A percentile compares a stretch with the other conserved stretches of the same genome.
Evolutionary conservation across 2,888 invertebrate genomes (phyloP).

Genomic region (Agrotis clavis): DNA sequence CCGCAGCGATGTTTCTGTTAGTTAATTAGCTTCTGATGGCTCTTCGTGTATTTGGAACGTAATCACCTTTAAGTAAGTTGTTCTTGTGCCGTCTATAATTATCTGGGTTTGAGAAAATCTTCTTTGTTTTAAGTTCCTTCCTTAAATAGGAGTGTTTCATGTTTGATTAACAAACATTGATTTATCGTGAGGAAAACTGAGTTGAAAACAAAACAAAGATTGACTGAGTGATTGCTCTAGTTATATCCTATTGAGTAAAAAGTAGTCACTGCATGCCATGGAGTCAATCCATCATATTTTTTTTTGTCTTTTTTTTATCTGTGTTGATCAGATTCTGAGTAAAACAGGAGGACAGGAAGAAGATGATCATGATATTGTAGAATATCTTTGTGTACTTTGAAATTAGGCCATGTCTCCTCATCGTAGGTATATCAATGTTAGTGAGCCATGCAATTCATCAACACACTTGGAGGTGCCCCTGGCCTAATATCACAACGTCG

Average conservation of each 20-base stretch:
- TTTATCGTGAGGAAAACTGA: neutral
- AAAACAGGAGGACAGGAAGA: no score
- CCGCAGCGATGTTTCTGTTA: conserved; percentile 53
- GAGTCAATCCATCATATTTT: no score
- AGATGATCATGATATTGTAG: no score
- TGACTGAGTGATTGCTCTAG: no score
- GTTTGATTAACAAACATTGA: neutral
- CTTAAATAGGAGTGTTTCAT: neutral
- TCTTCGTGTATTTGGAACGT: conserved; percentile 54
- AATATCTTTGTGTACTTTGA: neutral
- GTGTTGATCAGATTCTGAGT: no score
- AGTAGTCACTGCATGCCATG: no score
- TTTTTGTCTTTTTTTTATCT: no score
- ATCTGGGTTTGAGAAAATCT: conserved; percentile 11
- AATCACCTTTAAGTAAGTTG: conserved; percentile 55
- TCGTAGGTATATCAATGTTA: neutral
- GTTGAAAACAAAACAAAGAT: neutral
- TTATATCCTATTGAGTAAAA: no score
- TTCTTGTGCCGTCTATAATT: conserved; percentile 38
- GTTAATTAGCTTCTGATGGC: conserved; percentile 61
- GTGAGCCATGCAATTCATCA: conserved; percentile 2
- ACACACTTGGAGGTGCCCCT: neutral
- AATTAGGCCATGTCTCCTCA: neutral
- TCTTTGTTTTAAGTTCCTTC: neutral
- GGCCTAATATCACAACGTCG: neutral